Percentiles rank a stretch among this genome's conserved stretches.
These are phyloP conservation scores for Antheraea assamensis DNA, from an alignment of 2,888 invertebrate species.

Conservation along the genomic window DNA sequence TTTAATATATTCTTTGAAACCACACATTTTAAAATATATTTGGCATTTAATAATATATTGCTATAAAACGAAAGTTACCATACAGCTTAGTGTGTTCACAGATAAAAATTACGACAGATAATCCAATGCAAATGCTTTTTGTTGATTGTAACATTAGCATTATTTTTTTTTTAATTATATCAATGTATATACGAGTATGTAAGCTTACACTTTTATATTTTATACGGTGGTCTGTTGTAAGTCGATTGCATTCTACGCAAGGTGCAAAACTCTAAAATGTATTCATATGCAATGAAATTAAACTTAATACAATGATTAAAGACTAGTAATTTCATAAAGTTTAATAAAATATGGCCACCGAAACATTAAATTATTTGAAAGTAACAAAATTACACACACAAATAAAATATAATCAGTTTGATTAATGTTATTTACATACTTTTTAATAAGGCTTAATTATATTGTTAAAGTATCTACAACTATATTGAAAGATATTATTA, in stretches of 20 bases:
- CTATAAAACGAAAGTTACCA: not conserved
- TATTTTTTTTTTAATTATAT: not conserved
- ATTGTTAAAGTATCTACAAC: not conserved
- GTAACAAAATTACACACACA: not conserved
- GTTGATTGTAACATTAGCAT: not conserved
- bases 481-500: not conserved
- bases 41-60: not conserved
- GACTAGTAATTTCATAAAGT: constrained; percentile 15
- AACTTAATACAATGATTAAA: constrained; percentile 2
- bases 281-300: not conserved
- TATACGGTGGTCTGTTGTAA: not conserved
- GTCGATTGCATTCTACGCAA: not conserved
- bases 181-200: not conserved
- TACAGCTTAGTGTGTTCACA: not conserved
- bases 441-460: not conserved
- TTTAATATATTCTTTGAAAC: not conserved
- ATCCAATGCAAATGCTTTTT: not conserved
- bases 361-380: constrained; percentile 35
- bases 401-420: not conserved
- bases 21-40: not conserved
- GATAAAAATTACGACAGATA: not conserved
- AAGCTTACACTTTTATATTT: not conserved
- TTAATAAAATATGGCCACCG: constrained; percentile 65
- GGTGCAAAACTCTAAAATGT: not conserved
- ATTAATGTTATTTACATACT: constrained; percentile 2